Evolutionary conservation across 2,113 vertebrate genomes (phyloP).

Genomic region (Spilogale gracilis): DNA sequence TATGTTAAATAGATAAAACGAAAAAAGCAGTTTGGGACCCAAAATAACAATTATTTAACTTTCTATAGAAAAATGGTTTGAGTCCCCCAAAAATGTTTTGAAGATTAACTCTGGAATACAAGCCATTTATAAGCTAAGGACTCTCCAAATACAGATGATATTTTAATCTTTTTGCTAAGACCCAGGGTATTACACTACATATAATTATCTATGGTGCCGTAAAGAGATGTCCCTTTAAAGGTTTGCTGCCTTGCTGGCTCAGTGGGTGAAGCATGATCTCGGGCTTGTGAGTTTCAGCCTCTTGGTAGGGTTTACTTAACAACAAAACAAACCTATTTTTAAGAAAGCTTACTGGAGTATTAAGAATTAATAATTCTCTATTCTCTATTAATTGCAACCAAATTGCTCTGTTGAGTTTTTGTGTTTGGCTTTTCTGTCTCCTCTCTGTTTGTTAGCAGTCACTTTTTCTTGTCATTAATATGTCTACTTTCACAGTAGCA

Average conservation of each 20-base stretch:
- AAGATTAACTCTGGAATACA: constrained; percentile 48
- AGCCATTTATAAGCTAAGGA: neutral
- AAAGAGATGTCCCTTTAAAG: constrained; percentile 9
- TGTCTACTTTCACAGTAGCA: neutral
- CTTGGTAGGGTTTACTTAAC: neutral
- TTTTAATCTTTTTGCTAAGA: constrained; percentile 47
- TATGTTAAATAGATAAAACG: neutral
- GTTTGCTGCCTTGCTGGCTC: neutral
- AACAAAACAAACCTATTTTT: neutral
- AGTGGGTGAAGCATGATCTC: neutral
- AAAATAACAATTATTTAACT: neutral
- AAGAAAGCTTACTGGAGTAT: neutral
- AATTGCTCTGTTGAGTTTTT: neutral
- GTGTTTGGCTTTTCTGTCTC: neutral
- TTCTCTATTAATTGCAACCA: neutral
- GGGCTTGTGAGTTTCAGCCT: neutral
- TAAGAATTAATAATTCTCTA: neutral
- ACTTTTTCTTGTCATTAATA: neutral
- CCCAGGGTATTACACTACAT: neutral
- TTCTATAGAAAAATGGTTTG: neutral
- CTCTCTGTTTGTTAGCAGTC: neutral
- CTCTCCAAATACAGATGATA: neutral
- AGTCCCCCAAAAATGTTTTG: neutral
- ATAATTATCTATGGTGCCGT: neutral
- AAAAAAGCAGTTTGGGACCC: neutral